phyloP scores from a whole-genome alignment of 2,888 invertebrate species.

The Noctua janthina region DNA sequence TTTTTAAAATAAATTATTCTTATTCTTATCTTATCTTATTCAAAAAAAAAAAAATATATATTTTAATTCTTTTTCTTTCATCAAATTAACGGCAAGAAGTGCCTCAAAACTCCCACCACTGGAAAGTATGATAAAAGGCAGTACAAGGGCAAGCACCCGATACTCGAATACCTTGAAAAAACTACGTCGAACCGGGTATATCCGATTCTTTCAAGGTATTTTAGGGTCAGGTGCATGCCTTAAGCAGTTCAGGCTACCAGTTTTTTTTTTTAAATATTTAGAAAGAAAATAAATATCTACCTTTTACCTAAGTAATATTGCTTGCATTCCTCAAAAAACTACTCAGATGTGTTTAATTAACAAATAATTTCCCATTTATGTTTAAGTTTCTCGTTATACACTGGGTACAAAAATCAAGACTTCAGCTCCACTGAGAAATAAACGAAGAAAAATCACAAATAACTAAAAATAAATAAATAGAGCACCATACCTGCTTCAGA shows the following conservation, averaged over 20 bases:
- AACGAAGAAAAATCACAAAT: neutral
- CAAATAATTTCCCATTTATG: neutral
- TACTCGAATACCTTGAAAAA: no score
- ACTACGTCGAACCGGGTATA: neutral
- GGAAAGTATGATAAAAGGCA: no score
- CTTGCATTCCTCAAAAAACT: neutral
- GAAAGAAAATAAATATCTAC: neutral
- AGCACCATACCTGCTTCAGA: neutral
- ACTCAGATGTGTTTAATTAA: neutral
- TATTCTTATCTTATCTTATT: no score
- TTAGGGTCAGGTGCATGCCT: no score
- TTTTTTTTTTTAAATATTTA: no score
- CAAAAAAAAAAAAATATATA: no score
- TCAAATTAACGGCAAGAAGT: no score
- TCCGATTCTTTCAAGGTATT: neutral
- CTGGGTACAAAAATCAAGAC: neutral
- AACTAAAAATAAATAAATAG: constrained; percentile 3
- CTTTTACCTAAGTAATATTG: neutral
- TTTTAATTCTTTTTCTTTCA: no score
- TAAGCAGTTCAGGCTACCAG: neutral
- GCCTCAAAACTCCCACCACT: no score
- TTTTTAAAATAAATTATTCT: no score
- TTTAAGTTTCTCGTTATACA: neutral
- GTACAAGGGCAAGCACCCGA: no score
- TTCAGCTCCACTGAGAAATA: neutral